Base-by-base conservation (phyloP, 2,797 vertebrate genomes). In the Hirundo rustica region DNA sequence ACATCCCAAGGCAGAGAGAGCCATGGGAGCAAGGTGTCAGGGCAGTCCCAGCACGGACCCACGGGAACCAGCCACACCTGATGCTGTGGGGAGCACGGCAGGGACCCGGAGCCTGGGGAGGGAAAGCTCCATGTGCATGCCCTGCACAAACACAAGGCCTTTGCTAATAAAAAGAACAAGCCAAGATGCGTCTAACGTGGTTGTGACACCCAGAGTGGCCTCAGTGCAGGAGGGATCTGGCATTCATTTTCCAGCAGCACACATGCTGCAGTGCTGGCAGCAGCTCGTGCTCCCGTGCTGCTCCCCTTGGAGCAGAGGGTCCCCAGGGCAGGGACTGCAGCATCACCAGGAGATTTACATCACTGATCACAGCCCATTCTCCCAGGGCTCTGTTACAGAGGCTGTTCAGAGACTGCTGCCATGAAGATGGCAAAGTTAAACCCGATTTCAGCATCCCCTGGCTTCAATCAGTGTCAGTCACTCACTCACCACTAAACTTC, bases 11-110 rank as follows among this genome's bases (percentile, higher is more conserved):
- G 74, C 36, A 84, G 70, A 0, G 4, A 74, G 47, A 58, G 40
- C 40, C 44, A 54, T 0, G 0, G 74, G 22, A 83, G 65, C 47
- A 72, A 23, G 0, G 7, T 2, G 7, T 10, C 25, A 3, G 26
- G 17, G 30, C 58, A 77, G 60, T 21, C 34, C 30, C 44, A 58
- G 75, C 76, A 66, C 1, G 5, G 1, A 45, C 19, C 42, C 78
- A 50, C 2, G 4, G 55, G 62, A 48, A 9, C 22, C 75, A 51
- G 65, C 42, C 19, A 7, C 0, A 21, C 14, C 40, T 58, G 60
- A 30, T 2, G 4, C 65, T 48, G 18, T 23, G 66, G 61, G 68
- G 50, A 75, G 29, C 54, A 7, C 0, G 0, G 48, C 65, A 58
- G 21, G 44, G 16, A 48, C 61, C 60, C 4, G 16, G 11, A 26